Percentiles rank a stretch among this genome's conserved stretches.
Conservation (phyloP, 2,113 vertebrate species). For the Ciconia maguari region DNA sequence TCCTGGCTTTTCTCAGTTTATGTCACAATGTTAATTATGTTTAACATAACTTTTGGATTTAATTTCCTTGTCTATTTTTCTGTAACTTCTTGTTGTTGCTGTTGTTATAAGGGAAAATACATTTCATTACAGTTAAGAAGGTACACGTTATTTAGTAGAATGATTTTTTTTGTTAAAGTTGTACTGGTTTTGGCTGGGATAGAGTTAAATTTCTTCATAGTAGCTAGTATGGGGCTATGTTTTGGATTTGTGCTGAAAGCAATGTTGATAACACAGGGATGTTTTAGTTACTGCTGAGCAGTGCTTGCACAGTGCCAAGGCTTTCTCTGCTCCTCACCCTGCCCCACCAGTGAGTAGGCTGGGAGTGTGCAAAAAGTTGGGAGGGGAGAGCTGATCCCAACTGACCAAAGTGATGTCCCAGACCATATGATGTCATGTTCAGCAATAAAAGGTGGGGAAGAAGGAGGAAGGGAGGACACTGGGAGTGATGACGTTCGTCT, state of each 20-base stretch:
- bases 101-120: neutral
- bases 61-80: conserved; percentile 17
- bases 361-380: neutral
- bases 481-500: neutral
- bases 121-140: neutral
- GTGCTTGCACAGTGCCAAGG: rapidly evolving
- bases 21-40: neutral
- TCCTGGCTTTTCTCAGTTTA: conserved; percentile 50
- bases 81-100: neutral
- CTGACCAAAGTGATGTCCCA: neutral
- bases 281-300: neutral
- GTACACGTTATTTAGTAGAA: neutral
- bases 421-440: rapidly evolving
- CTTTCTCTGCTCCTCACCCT: neutral
- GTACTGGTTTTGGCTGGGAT: neutral
- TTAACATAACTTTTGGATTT: conserved; percentile 25
- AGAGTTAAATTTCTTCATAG: neutral
- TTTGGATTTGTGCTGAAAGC: neutral
- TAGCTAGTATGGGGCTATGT: too few relatives aligned
- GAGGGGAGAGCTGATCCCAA: neutral
- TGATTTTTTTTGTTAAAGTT: neutral
- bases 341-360: rapidly evolving
- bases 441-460: neutral
- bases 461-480: rapidly evolving
- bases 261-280: neutral